Conservation (phyloP, 2,888 invertebrate species). For the Catocala sponsa region DNA sequence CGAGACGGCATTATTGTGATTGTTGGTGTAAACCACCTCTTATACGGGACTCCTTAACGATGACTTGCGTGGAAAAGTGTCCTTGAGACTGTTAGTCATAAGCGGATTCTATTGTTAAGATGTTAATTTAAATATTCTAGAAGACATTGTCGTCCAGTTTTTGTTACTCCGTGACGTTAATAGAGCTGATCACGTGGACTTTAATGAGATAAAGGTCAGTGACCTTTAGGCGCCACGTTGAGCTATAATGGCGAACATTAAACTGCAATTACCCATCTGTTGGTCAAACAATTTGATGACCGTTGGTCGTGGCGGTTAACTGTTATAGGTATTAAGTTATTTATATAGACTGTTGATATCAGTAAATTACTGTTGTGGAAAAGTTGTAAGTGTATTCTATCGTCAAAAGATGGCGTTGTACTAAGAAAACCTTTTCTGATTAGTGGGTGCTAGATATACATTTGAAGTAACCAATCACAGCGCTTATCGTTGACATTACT, state of each 20-base stretch:
- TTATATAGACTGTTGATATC: neutral
- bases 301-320: neutral
- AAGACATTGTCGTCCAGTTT: neutral
- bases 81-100: constrained; percentile 23
- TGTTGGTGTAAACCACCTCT: constrained; percentile 67
- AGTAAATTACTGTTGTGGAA: constrained; percentile 1
- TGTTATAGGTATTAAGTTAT: constrained; percentile 6
- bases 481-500: too few species aligned
- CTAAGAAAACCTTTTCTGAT: too few species aligned
- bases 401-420: too few species aligned
- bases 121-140: neutral
- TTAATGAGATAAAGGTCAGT: constrained; percentile 2
- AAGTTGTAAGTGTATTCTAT: neutral
- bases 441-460: too few species aligned
- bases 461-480: too few species aligned
- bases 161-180: neutral
- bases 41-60: constrained; percentile 49
- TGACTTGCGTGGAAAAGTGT: constrained; percentile 57
- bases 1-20: constrained; percentile 63
- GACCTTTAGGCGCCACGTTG: neutral
- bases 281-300: constrained; percentile 2
- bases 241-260: constrained; percentile 4
- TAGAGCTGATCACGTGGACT: constrained; percentile 4
- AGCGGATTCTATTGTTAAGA: constrained; percentile 1
- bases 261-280: constrained; percentile 10